Base-by-base conservation (phyloP, 1,140 invertebrate species). In the Paracyclopina nana region DNA sequence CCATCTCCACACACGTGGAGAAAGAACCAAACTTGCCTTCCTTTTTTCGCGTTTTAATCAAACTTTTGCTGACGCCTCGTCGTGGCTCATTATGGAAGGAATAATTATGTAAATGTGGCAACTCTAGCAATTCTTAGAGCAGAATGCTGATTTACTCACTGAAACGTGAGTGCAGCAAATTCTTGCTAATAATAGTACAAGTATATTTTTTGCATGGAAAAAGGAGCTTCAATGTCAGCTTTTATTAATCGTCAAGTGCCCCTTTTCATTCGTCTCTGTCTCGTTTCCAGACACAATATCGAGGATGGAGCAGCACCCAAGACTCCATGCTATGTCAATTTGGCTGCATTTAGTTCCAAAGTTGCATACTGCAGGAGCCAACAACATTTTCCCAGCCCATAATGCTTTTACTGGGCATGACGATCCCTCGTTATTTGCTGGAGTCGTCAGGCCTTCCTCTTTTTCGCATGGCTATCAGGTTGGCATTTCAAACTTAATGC, bases 371-470 rank as follows among this genome's bases (percentile, higher is more conserved):
- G 45, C 45, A n/a, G 45, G 45, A 12, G 25, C 22, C 22, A 48
- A 48, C 45, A 48, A 48, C 45, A 48, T 48, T 14, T 48, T 48
- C 27, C 45, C 45, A 25, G 25, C 27, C 6, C 45, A 48, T 20
- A 48, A 48, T 28, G 45, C 45, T 26, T 48, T 48, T 20, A 48
- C 30, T 24, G 27, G 27, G 16, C 45, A 48, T 22, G 45, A 48
- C 22, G 27, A 48, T 28, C 45, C 45, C 11, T 22, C 22, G 2
- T 28, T 48, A 16, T 48, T 48, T 22, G 30, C 18, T 26, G 45
- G 45, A n/a, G 29, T 48, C 25, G 45, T 48, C 2, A 24, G 45
- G 12, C 45, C 45, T 2, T 29, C 25, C 16, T 48, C 45, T 4
- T 48, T 26, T 29, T 48, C 45, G 2, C 45, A 9, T 9, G 9